Evolutionary conservation across 2,113 vertebrate genomes (phyloP).

Genomic region (Podarcis muralis): DNA sequence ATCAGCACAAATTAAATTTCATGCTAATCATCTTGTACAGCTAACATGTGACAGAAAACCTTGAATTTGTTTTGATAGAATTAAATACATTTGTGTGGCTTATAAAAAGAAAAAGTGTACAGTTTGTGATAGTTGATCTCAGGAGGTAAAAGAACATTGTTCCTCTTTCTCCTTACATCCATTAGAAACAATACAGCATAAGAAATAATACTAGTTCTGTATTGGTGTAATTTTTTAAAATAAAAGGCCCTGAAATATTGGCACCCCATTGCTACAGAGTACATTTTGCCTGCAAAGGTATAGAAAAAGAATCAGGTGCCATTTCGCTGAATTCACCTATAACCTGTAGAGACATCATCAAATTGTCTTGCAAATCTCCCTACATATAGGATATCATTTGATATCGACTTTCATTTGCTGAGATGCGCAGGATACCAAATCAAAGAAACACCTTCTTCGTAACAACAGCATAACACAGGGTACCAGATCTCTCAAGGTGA

Average conservation of each 20-base stretch:
- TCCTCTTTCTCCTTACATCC: slow-evolving; percentile 35
- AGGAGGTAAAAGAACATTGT: neutral
- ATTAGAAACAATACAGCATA: slow-evolving; percentile 18
- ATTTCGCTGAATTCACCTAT: neutral
- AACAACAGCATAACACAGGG: neutral
- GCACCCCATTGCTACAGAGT: too few species aligned
- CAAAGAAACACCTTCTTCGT: neutral
- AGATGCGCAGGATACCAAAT: neutral
- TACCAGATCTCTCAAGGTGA: neutral
- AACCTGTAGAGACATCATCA: neutral
- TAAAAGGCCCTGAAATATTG: neutral
- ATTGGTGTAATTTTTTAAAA: slow-evolving; percentile 12
- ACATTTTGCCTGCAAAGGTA: neutral
- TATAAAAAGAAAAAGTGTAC: neutral
- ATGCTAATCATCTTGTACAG: slow-evolving; percentile 69
- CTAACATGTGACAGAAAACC: slow-evolving; percentile 66
- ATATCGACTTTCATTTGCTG: neutral
- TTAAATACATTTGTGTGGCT: slow-evolving; percentile 60
- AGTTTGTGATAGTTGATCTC: neutral
- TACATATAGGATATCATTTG: neutral
- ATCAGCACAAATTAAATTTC: slow-evolving; percentile 74
- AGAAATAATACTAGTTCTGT: slow-evolving; percentile 39
- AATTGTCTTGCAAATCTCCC: neutral
- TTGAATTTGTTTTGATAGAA: slow-evolving; percentile 60
- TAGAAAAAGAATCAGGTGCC: too few species aligned